Evolutionary conservation across 2,113 vertebrate genomes (phyloP).

Genomic region (Brachypodius melanocephalos): DNA sequence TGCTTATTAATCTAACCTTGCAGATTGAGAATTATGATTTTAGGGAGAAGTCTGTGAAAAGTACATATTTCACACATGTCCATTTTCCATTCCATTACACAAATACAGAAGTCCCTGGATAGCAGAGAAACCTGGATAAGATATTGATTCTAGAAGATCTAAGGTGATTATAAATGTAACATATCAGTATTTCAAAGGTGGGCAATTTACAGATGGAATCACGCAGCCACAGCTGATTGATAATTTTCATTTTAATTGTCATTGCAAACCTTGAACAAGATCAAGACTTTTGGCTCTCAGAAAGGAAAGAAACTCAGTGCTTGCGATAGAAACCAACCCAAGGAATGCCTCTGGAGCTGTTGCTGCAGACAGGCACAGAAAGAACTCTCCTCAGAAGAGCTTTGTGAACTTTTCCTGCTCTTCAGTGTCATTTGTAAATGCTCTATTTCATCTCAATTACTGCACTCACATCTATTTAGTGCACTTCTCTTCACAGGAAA

Average conservation of each 20-base stretch:
- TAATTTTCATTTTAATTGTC: neutral
- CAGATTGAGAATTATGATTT: neutral
- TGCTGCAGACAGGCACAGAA: neutral
- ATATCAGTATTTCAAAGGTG: neutral
- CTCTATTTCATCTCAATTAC: neutral
- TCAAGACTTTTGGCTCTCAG: neutral
- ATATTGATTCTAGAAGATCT: neutral
- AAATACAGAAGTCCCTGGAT: neutral
- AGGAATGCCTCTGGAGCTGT: neutral
- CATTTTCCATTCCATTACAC: fast-evolving
- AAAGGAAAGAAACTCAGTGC: neutral
- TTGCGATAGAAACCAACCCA: neutral
- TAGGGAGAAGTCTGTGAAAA: neutral
- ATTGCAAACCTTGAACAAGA: neutral
- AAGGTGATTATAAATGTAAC: neutral
- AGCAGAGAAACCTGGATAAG: neutral
- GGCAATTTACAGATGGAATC: neutral
- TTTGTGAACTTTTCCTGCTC: neutral
- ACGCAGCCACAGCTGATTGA: neutral
- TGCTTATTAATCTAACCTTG: neutral
- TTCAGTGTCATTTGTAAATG: neutral
- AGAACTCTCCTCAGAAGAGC: neutral
- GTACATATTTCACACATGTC: neutral
- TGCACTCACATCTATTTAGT: neutral
- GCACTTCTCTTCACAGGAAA: neutral